Base-by-base conservation (phyloP, 1,140 invertebrate species). In the Pseudomyrmex cubaensis region DNA sequence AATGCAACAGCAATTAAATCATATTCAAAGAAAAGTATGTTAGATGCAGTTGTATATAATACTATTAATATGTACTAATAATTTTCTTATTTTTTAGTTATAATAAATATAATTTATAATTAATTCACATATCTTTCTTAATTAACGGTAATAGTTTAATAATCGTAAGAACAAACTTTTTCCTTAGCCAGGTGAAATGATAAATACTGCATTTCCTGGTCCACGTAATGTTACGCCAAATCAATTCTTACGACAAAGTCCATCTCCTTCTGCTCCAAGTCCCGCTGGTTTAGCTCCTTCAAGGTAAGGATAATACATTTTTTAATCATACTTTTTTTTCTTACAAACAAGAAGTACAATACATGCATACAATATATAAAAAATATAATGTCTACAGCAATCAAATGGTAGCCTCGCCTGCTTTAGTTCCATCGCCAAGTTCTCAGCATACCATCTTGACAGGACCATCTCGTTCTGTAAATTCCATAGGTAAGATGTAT, bases 401-500 rank as follows among this genome's bases (percentile, higher is more conserved):
- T 88, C 95, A 96, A 89, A 96, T 97, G 96, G 96, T 96, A 15
- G 94, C 96, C 46, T 97, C 96, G 12, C 97, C 97, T 9, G 96
- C 96, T 35, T 90, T 97, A 70, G 96, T 96, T 63, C 96, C 96
- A n/a, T 96, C 96, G n/a, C 96, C 96, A 20, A 96, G 95, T 85
- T 94, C 96, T 44, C 96, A 96, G 78, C 95, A 95, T 93, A 91
- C 95, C 13, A 93, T 95, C 69, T 95, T 95, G 91, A 94, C 94
- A 35, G 93, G 93, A 8, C 92, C 93, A 10, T 94, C 94, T 84
- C 89, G 95, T 75, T 94, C 95, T 48, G 90, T 92, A 5, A 88
- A 95, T 75, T 95, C 95, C 52, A 89, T 92, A 9, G 92, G 92
- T 92, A 90, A 67, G 84, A 70, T 61, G 2, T 10, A 74, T 20